Percentiles rank a stretch among this genome's conserved stretches.
phyloP scores from a whole-genome alignment of 2,888 invertebrate genomes.

The Seladonia tumulorum region DNA sequence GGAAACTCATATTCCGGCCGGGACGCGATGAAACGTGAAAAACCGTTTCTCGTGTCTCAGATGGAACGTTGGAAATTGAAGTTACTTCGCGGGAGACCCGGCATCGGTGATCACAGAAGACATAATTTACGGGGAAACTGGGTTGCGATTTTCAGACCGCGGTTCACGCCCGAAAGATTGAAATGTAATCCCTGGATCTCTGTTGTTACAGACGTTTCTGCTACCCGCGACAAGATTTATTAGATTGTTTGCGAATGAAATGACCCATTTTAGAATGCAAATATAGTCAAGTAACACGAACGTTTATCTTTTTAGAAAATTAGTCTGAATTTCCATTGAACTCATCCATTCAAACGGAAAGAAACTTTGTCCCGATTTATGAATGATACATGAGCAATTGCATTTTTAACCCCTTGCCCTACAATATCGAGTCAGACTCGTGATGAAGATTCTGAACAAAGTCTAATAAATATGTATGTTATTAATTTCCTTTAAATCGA shows the following conservation, averaged over 20 bases:
- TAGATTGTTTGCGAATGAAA: background rate
- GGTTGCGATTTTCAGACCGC: background rate
- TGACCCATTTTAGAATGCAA: background rate
- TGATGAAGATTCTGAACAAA: no score
- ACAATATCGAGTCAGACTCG: no score
- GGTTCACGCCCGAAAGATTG: background rate
- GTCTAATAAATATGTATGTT: no score
- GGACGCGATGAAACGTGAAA: constrained; percentile 16
- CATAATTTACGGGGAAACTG: constrained; percentile 1
- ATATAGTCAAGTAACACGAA: background rate
- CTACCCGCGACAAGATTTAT: background rate
- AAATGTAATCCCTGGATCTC: background rate
- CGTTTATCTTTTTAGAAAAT: no score
- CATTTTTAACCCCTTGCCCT: no score
- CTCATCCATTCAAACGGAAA: no score
- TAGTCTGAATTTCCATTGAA: no score
- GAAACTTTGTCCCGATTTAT: no score
- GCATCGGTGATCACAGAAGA: background rate
- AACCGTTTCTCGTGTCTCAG: background rate
- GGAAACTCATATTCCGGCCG: background rate
- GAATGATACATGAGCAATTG: no score
- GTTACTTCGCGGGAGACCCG: background rate
- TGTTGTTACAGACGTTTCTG: background rate
- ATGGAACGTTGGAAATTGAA: background rate
- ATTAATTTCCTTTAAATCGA: no score